A percentile compares a stretch with the other conserved stretches of the same genome.
Evolutionary conservation across 2,113 vertebrate genomes (phyloP).

Genomic region (Nothoprocta perdicaria): DNA sequence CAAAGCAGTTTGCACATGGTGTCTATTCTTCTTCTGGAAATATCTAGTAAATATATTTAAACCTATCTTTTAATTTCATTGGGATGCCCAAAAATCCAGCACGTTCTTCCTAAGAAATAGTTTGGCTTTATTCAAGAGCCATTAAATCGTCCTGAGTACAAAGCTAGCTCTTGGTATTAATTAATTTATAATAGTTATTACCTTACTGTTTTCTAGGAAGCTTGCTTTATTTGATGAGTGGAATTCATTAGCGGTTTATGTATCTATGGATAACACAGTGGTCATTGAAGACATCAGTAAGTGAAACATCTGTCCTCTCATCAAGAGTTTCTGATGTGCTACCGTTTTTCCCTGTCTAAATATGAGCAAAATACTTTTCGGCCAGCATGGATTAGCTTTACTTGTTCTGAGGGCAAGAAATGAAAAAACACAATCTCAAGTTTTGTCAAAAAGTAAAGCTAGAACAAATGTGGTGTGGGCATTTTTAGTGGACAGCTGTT

Average conservation of each 20-base stretch:
- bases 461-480: neutral
- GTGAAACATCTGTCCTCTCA: constrained; percentile 36
- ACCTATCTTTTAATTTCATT: neutral
- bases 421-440: neutral
- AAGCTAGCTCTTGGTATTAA: neutral
- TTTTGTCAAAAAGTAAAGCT: neutral
- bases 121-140: neutral
- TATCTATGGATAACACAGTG: constrained; percentile 88
- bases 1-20: neutral
- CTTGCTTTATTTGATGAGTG: constrained; percentile 87
- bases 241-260: constrained; percentile 86
- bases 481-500: neutral
- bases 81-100: neutral
- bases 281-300: constrained; percentile 89
- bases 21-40: neutral
- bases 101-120: neutral
- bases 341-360: neutral
- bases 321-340: neutral
- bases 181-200: neutral
- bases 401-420: neutral
- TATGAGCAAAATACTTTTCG: neutral
- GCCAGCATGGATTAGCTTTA: neutral
- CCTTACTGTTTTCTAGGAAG: constrained; percentile 77
- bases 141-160: neutral
- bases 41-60: neutral